Percentiles rank a stretch among this genome's conserved stretches.
Evolutionary conservation across 2,113 vertebrate genomes (phyloP).

Genomic region (Pachycephala philippinensis): DNA sequence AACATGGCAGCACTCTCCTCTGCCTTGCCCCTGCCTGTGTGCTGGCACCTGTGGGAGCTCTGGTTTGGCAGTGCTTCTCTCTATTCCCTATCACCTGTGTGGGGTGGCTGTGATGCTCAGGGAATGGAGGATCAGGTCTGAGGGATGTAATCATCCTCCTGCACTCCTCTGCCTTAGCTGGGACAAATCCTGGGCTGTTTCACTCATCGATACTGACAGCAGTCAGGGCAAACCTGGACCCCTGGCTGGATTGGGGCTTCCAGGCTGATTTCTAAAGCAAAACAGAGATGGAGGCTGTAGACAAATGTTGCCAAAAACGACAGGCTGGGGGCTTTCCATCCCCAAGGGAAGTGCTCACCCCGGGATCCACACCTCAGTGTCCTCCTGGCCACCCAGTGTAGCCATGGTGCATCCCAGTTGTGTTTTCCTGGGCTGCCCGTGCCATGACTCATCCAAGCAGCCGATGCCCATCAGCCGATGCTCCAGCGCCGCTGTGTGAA

Average conservation of each 20-base stretch:
- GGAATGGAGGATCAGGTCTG: fast-evolving
- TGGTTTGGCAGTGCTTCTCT: not conserved
- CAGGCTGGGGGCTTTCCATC: not conserved
- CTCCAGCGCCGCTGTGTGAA: not conserved
- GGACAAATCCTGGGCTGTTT: not conserved
- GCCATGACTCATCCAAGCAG: not conserved
- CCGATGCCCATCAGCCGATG: fast-evolving
- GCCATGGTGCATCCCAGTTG: fast-evolving
- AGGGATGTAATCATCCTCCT: not conserved
- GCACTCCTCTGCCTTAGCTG: not conserved
- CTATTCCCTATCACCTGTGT: fast-evolving
- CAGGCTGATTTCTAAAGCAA: not conserved
- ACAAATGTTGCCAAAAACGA: not conserved
- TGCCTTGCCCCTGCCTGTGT: not conserved
- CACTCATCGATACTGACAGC: not conserved
- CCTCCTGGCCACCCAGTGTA: not conserved
- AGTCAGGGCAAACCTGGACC: not conserved
- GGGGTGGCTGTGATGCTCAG: not conserved
- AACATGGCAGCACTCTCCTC: not conserved
- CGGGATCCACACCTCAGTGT: not conserved
- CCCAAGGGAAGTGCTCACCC: not conserved
- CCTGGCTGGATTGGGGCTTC: not conserved
- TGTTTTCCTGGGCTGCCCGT: fast-evolving
- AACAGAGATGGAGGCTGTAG: not conserved
- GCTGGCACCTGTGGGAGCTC: not conserved